Evolutionary conservation across 2,797 vertebrate genomes (phyloP).

Genomic region (Manis javanica): DNA sequence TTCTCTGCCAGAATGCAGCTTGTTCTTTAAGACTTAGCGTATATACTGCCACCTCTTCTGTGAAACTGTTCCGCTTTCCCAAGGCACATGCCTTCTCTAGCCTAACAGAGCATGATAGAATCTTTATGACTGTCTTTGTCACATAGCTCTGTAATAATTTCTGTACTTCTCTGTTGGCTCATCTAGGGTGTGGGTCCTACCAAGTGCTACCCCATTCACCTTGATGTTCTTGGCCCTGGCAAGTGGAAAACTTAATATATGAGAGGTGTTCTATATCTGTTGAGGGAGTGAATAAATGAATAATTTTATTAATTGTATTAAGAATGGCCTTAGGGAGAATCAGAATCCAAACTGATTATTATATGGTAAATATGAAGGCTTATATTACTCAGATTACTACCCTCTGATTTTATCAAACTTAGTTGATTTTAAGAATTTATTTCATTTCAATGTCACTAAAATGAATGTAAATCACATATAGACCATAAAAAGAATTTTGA

Average conservation of each 20-base stretch:
- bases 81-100: slow-evolving; percentile 6
- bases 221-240: slow-evolving; percentile 54
- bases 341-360: slow-evolving; percentile 19
- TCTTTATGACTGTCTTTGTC: slow-evolving; percentile 7
- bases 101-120: background rate
- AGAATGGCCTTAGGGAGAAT: slow-evolving; percentile 21
- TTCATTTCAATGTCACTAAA: slow-evolving; percentile 16
- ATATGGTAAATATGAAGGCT: slow-evolving; percentile 14
- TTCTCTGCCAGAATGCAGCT: slow-evolving; percentile 26
- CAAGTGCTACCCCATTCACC: slow-evolving; percentile 14
- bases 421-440: slow-evolving; percentile 24
- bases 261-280: slow-evolving; percentile 51
- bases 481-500: slow-evolving; percentile 20
- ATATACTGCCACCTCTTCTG: background rate
- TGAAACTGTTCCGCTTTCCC: slow-evolving; percentile 22
- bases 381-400: slow-evolving; percentile 27
- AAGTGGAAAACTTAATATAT: background rate
- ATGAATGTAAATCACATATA: slow-evolving; percentile 27
- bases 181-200: background rate
- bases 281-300: slow-evolving; percentile 41
- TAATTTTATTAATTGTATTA: slow-evolving; percentile 52
- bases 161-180: background rate
- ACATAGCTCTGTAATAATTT: background rate
- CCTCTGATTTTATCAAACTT: slow-evolving; percentile 38
- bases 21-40: background rate